These are phyloP conservation scores for Tortricodes alternella DNA, from an alignment of 2,888 invertebrate genomes.

Conservation along the genomic window DNA sequence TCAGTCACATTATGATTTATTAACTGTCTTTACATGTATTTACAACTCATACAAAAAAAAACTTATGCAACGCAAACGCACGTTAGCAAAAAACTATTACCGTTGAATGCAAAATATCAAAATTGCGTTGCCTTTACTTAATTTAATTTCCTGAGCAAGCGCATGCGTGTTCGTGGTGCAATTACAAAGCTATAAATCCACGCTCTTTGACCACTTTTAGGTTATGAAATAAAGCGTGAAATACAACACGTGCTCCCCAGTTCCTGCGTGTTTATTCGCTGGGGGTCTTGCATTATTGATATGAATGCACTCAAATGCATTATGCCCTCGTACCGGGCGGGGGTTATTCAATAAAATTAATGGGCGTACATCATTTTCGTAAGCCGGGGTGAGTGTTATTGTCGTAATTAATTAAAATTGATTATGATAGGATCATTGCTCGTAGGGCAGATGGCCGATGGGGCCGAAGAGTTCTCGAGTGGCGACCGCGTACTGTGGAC, in stretches of 20 bases:
- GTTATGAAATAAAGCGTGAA: slow-evolving; percentile 41
- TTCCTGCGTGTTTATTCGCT: slow-evolving; percentile 35
- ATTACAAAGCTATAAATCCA: neutral
- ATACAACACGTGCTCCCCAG: slow-evolving; percentile 42
- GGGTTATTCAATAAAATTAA: slow-evolving; percentile 27
- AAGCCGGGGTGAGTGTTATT: neutral
- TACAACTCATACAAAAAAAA: neutral
- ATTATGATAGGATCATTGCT: neutral
- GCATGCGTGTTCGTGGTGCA: neutral
- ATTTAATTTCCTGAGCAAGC: neutral
- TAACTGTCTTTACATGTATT: too few species aligned
- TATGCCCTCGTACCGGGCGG: slow-evolving; percentile 36
- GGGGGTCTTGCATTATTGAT: slow-evolving; percentile 37
- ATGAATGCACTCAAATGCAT: slow-evolving; percentile 39
- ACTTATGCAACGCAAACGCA: too few species aligned
- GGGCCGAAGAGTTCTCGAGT: too few species aligned
- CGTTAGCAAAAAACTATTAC: neutral
- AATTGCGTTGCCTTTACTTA: neutral
- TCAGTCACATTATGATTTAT: too few species aligned
- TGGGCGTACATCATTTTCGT: slow-evolving; percentile 12
- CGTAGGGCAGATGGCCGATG: too few species aligned
- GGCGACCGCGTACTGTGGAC: too few species aligned
- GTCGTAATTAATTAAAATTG: neutral
- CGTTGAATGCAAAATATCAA: neutral
- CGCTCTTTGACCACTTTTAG: slow-evolving; percentile 17